phyloP scores from a whole-genome alignment of 2,888 invertebrate species.

The Machimus atricapillus region DNA sequence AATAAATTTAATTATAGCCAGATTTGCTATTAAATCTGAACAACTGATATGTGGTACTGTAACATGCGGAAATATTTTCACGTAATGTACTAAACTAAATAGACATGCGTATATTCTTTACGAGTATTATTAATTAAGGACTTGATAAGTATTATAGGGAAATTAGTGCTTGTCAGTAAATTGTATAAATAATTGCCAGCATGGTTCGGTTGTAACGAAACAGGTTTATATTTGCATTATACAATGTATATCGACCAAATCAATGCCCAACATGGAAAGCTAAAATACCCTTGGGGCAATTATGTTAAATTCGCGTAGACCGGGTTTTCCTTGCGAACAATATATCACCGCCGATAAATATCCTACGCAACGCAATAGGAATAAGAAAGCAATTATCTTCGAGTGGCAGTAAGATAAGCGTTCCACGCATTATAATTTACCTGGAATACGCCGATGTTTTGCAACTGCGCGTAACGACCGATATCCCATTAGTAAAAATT shows the following conservation, averaged over 20 bases:
- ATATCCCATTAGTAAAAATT: not conserved
- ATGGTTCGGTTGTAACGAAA: too few relatives aligned
- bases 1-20: too few relatives aligned
- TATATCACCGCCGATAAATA: not conserved
- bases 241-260: not conserved
- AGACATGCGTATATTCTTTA: too few relatives aligned
- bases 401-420: not conserved
- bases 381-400: not conserved
- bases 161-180: too few relatives aligned
- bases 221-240: too few relatives aligned
- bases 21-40: too few relatives aligned
- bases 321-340: not conserved
- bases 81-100: too few relatives aligned
- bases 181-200: too few relatives aligned
- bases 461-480: not conserved
- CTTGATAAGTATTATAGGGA: too few relatives aligned
- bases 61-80: too few relatives aligned
- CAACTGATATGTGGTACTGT: too few relatives aligned
- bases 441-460: not conserved
- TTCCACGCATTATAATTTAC: not conserved
- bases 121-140: too few relatives aligned
- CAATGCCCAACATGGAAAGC: not conserved
- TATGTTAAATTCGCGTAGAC: not conserved
- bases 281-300: not conserved
- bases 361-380: not conserved